Evolutionary conservation across 2,888 invertebrate genomes (phyloP), one percentile per base, ranked within the genome.

Genomic region (Acronicta aceris): DNA sequence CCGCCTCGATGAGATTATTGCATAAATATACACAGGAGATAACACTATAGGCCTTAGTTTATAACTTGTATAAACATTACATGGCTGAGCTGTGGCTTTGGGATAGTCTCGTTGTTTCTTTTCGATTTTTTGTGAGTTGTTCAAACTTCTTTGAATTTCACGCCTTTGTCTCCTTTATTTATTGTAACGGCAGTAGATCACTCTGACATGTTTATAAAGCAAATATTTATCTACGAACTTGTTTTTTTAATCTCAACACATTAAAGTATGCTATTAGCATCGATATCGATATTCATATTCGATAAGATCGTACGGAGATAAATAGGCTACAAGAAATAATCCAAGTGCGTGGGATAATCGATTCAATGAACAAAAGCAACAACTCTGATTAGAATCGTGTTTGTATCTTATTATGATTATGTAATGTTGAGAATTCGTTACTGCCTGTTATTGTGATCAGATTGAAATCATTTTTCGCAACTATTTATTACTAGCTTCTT

Each of bases 301-400:
- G 86, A 89, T 89, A 84, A 86, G 85, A 88, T 88, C 73, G 74
- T 65, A 72, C 78, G 63, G 53, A 76, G 82, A 87, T 87, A 87
- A 84, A 83, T 81, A 71, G 74, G 79, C 80, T 81, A 82, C 83
- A 83, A 82, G 84, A 85, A 84, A 86, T 85, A 85, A 86, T 84
- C 74, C 74, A 73, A 79, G 75, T 80, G 87, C 86, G 87, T 89
- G 87, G 89, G 88, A 86, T 90, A 88, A 91, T 87, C 82, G 84
- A 88, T 87, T 87, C 86, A 86, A 85, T 85, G 83, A 85, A 90
- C 87, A 88, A 88, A 88, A 86, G 83, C 81, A 81, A 80, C 79
- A 80, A 74, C 76, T 77, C 66, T 76, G 87, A 87, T 89, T 83
- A 83, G 68, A 74, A 85, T 86, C 85, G 74, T 79, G 79, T 83